Evolutionary conservation across 2,113 vertebrate species (phyloP).

Genomic region (Regulus satrapa): DNA sequence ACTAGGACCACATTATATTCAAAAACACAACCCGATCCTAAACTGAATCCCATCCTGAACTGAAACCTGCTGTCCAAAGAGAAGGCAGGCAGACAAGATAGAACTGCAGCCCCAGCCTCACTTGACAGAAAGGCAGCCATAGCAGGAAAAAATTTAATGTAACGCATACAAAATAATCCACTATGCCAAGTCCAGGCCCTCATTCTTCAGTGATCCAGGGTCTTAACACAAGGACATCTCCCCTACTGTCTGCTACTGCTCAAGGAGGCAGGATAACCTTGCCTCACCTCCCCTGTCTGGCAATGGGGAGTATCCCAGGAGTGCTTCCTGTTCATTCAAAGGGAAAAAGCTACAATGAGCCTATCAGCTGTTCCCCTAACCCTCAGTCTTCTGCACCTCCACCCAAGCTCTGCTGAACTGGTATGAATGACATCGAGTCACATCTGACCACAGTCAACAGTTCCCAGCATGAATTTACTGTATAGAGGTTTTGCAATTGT

Average conservation of each 20-base stretch:
- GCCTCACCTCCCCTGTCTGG: neutral
- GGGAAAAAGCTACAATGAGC: neutral
- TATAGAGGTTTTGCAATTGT: neutral
- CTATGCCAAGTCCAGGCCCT: neutral
- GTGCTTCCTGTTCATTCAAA: neutral
- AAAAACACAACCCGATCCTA: neutral
- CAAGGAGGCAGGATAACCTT: neutral
- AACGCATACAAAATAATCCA: neutral
- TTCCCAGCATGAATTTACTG: neutral
- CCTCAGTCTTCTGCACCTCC: neutral
- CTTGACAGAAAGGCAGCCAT: neutral
- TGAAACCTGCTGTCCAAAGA: neutral
- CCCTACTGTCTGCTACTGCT: neutral
- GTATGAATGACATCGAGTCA: fast-evolving
- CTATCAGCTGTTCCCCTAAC: neutral
- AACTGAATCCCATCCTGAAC: neutral
- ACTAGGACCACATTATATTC: neutral
- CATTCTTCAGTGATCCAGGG: neutral
- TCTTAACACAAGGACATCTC: neutral
- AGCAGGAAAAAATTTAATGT: neutral
- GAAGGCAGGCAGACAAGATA: neutral
- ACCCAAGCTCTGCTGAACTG: neutral
- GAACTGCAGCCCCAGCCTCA: neutral
- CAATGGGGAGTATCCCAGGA: neutral
- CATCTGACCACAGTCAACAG: neutral